Evolutionary conservation across 2,797 vertebrate species (phyloP), one percentile per base, ranked within the genome.

Genomic region (Melopsittacus undulatus): DNA sequence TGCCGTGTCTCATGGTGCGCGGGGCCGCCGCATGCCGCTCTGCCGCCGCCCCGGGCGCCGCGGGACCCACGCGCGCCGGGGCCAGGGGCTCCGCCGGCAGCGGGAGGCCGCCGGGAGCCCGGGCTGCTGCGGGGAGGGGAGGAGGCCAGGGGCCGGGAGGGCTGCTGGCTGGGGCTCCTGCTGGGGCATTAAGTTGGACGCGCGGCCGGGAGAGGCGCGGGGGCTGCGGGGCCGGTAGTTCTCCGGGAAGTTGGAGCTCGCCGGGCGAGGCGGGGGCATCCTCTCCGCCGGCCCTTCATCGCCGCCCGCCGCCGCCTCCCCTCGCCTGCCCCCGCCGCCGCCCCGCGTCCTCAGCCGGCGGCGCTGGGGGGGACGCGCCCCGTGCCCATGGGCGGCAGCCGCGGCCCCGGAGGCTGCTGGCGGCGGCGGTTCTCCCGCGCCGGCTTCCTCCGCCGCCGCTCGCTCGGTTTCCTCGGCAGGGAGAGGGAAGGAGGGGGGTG

Each of bases 1-100:
- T 77, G 62, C 92, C 66, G 83, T 95, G 85, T 92, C 95, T 96
- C 95, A 96, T 96, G 97, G 94, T 96, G 97, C 59, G 92, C 95
- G 91, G 85, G 91, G 94, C 68, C 92, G 77, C 96, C 87, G 81
- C 93, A 95, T 96, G 82, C 97, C 91, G 94, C 85, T 82, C 79
- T 92, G 81, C 62, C 83, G 94, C 87, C 76, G 32, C 66, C 64
- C 90, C 83, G 95, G 81, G 62, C 92, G 32, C 75, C 77, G 73
- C 83, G 45, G 70, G 87, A 90, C 83, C 76, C 80, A 52, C 21
- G 34, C 82, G 92, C 72, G 88, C 81, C 88, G 38, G 76, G 86
- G 76, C 76, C 79, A 67, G 89, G 59, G 81, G 80, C 90, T 81
- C 75, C 23, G 52, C 88, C 46, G 77, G 89, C 77, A 51, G 64